Evolutionary conservation across 2,113 vertebrate species (phyloP), one percentile per base, ranked within the genome.

Genomic region (Myodes glareolus): DNA sequence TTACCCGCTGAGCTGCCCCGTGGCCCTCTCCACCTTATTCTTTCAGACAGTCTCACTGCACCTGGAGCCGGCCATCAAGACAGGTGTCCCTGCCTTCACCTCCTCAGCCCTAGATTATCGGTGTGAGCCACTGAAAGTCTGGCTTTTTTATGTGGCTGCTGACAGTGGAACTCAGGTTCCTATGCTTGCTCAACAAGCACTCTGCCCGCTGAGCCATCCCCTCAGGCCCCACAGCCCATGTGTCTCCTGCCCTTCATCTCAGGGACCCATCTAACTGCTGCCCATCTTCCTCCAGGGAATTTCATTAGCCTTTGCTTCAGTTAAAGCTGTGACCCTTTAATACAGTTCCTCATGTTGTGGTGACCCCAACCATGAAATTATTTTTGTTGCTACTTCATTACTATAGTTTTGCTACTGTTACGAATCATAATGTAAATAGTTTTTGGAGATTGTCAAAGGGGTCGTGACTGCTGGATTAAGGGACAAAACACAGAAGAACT

Each of bases 151-250:
- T 9, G 8, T 85, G n/a, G 39, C 14, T 17, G 39, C n/a, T 67
- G 39, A 8, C 3, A 23, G 5, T 68, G 61, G 42, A 45, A 65
- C 81, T 29, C 1, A 9, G 81, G n/a, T 31, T 9, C 27, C 27
- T 16, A 2, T 16, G n/a, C 10, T 27, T 61, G 82, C 14, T 4
- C 61, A 67, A 12, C 63, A 67, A 47, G 42, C 84, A 14, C 17
- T 2, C 67, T 68, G 2, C 27, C n/a, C 3, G 2, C 7, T 23
- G 42, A 67, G 42, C 17, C 9, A 0, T 3, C 2, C 63, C 84
- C 5, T 21, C 39, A 31, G 58, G 42, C 17, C 42, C 82, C 42
- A 7, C 67, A 14, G 61, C 94, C 84, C 31, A 45, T 75, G 45
- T 67, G 92, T 50, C 31, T 27, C 2, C 33, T 33, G 67, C 33